Evolutionary conservation across 53 echinoderm and acorn worm genomes (phyloP), one percentile per base, ranked within the genome.

Genomic region (Zoroaster sp.): DNA sequence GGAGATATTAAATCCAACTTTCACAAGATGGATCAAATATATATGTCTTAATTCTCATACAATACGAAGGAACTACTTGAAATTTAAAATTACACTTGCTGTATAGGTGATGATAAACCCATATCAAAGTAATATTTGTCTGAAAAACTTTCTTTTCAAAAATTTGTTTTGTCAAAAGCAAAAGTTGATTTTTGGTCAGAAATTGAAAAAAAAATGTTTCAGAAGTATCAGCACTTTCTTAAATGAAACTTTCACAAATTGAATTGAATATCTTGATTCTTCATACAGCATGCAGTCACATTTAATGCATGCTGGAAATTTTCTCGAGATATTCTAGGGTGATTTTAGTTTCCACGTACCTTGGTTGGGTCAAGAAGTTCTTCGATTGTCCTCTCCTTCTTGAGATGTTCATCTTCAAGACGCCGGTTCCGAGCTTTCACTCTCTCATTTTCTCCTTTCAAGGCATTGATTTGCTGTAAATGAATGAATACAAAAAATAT

Each of bases 301-400:
- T n/a, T n/a, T n/a, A n/a, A n/a, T n/a, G n/a, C n/a, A n/a, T n/a
- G n/a, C n/a, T n/a, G n/a, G n/a, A n/a, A n/a, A n/a, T n/a, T n/a
- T n/a, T n/a, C n/a, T n/a, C n/a, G n/a, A n/a, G n/a, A n/a, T n/a
- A n/a, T n/a, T n/a, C n/a, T n/a, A n/a, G n/a, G n/a, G n/a, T n/a
- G n/a, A n/a, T n/a, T n/a, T n/a, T n/a, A 59, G 21, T 59, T 5
- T 25, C 28, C 2, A 25, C 68, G 0, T 75, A 98, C 98, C 90
- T 96, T 92, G 42, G 92, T 91, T 23, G 96, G 95, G 65, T 96
- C 96, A 30, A 98, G 89, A 2, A 98, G 94, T 36, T 98, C 91
- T 77, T 98, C 98, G 28, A 98, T 96, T 65, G 96, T 92, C 44
- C 72, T 98, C 89, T 98, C 95, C 73, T 98, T 98, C 94, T 92